Conservation (phyloP, 2,113 vertebrate species). For the Barnardius zonarius region DNA sequence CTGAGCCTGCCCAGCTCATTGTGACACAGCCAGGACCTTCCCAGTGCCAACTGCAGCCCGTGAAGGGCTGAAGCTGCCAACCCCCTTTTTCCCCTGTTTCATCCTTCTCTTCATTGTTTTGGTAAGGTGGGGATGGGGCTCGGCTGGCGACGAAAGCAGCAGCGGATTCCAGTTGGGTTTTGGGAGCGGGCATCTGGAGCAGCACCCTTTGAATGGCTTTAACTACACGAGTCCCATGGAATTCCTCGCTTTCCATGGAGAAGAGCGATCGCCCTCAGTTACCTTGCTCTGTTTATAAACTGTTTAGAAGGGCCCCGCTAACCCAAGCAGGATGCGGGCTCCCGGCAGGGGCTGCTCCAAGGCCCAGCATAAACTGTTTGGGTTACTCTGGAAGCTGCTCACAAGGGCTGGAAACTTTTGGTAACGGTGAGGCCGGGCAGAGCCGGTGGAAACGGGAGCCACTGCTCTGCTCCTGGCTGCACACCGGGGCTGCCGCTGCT, state of each 20-base stretch:
- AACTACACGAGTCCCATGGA: neutral
- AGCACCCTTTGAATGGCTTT: neutral
- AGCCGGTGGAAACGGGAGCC: neutral
- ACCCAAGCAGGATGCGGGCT: conserved; percentile 20
- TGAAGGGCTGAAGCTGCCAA: neutral
- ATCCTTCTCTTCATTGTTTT: neutral
- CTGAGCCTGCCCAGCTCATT: neutral
- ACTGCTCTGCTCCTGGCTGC: neutral
- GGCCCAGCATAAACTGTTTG: conserved; percentile 55
- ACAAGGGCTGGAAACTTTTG: neutral
- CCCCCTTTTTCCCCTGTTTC: neutral
- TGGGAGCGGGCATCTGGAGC: accelerated
- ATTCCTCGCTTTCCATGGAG: neutral
- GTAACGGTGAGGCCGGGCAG: neutral
- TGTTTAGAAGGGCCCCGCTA: conserved; percentile 26
- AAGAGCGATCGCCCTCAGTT: neutral
- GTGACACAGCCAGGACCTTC: neutral
- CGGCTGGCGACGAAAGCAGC: neutral
- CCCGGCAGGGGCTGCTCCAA: neutral
- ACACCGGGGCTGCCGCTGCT: neutral
- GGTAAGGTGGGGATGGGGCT: neutral
- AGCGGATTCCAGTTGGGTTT: accelerated
- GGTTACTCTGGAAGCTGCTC: neutral
- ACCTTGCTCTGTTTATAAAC: conserved; percentile 52
- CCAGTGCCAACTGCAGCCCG: neutral